Conservation (phyloP, 2,797 vertebrate species). For the Chelonia mydas region DNA sequence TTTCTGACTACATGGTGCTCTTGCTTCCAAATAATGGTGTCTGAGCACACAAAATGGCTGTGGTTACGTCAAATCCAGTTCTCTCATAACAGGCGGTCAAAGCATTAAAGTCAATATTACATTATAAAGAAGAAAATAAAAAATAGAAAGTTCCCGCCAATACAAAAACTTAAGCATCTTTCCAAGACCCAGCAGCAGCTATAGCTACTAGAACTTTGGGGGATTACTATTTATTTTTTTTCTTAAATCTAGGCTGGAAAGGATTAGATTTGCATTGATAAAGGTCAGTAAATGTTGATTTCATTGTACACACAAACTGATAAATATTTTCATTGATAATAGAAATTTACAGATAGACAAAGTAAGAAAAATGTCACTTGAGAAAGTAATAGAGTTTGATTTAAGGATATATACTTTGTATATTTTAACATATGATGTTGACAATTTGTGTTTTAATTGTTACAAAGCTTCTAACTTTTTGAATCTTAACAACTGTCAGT, state of each 20-base stretch:
- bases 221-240: background rate
- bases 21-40: no score
- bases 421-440: background rate
- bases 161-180: background rate
- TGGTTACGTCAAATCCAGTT: no score
- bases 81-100: background rate
- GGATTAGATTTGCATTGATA: background rate
- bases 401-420: background rate
- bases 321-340: background rate
- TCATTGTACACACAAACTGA: background rate
- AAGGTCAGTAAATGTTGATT: background rate
- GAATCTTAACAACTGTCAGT: background rate
- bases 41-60: no score
- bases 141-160: background rate
- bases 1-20: no score
- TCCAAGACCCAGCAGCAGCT: background rate
- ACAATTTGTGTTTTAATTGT: background rate
- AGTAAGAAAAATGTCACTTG: background rate
- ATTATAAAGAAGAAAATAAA: background rate
- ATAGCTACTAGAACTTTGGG: background rate
- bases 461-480: background rate
- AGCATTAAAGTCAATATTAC: background rate
- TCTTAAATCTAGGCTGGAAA: background rate
- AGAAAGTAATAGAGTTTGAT: background rate
- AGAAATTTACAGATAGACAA: background rate